Conservation (phyloP, 2,888 invertebrate genomes). For the Silvanus unidentatus region DNA sequence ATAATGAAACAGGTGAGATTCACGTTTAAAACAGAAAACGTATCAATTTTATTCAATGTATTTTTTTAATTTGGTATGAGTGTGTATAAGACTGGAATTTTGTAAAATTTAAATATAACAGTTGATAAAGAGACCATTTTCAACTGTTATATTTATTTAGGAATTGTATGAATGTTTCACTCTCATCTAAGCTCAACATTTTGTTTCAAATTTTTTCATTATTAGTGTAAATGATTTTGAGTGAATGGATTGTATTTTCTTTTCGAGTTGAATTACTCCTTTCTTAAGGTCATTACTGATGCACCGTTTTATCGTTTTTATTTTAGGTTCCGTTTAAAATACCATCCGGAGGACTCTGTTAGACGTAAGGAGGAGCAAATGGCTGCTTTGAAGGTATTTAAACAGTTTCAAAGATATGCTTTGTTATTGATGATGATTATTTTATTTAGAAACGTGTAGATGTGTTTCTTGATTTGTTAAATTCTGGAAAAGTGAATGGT, state of each 20-base stretch:
- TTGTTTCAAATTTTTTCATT: background rate
- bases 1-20: conserved; percentile 44
- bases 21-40: conserved; percentile 35
- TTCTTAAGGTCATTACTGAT: background rate
- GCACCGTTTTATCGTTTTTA: background rate
- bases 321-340: conserved; percentile 96
- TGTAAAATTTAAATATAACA: too few species aligned
- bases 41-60: conserved; percentile 22
- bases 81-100: conserved; percentile 6
- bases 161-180: background rate
- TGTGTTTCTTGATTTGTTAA: conserved; percentile 81
- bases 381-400: conserved; percentile 72
- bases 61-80: conserved; percentile 7
- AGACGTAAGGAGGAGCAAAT: conserved; percentile 85
- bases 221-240: background rate
- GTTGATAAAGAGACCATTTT: too few species aligned
- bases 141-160: background rate
- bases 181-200: background rate
- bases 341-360: conserved; percentile 94
- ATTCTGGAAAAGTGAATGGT: conserved; percentile 64
- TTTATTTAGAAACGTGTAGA: conserved; percentile 70
- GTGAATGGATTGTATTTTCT: background rate
- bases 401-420: too few species aligned
- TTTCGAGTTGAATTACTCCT: background rate
- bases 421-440: conserved; percentile 2